Evolutionary conservation across 2,888 invertebrate species (phyloP).

Genomic region (Eretmocerus hayati): DNA sequence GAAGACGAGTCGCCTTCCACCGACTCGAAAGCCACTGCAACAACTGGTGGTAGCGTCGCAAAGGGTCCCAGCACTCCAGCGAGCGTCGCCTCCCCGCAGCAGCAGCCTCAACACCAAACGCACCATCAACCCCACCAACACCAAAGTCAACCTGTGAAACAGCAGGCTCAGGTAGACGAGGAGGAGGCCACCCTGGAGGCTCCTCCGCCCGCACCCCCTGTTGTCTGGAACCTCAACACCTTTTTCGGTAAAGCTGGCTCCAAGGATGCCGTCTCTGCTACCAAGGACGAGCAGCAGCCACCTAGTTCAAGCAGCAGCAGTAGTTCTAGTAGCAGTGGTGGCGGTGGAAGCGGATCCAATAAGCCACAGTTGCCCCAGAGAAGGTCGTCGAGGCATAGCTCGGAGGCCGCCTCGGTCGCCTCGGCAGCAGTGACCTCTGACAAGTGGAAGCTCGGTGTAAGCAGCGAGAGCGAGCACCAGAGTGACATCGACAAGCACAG

Average conservation of each 20-base stretch:
- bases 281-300: constrained; percentile 24
- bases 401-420: constrained; percentile 24
- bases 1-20: constrained; percentile 43
- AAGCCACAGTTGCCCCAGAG: constrained; percentile 31
- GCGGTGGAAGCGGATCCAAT: constrained; percentile 9
- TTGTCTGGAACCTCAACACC: constrained; percentile 46
- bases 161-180: constrained; percentile 15
- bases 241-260: constrained; percentile 40
- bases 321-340: constrained; percentile 24
- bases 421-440: too few relatives aligned
- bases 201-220: constrained; percentile 33
- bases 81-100: constrained; percentile 19
- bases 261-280: constrained; percentile 24
- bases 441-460: constrained; percentile 39
- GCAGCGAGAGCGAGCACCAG: constrained; percentile 41
- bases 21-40: not conserved
- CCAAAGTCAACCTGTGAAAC: too few relatives aligned
- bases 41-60: not conserved
- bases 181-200: constrained; percentile 40
- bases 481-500: constrained; percentile 40
- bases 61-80: constrained; percentile 24
- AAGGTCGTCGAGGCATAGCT: constrained; percentile 15
- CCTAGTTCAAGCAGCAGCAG: too few relatives aligned
- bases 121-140: too few relatives aligned
- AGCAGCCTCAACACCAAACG: too few relatives aligned